Conservation (phyloP, 1,140 invertebrate genomes). For the Trinorchestia longiramus region DNA sequence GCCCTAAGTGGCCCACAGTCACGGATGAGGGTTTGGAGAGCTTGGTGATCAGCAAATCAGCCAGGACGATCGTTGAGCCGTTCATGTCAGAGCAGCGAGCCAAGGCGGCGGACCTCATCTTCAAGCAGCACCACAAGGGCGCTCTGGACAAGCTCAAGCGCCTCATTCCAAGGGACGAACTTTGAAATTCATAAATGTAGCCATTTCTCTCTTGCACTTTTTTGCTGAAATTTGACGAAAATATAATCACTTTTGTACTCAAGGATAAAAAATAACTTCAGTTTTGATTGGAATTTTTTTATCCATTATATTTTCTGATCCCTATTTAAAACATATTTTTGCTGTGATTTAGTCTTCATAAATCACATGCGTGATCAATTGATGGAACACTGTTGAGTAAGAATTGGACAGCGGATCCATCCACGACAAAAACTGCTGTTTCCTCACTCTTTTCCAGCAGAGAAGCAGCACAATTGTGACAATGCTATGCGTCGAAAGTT, state of each 20-base stretch:
- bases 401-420: too few relatives aligned
- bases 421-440: too few relatives aligned
- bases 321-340: background rate
- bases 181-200: background rate
- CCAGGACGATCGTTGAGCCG: background rate
- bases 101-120: background rate
- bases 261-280: background rate
- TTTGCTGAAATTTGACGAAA: background rate
- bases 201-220: background rate
- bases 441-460: too few relatives aligned
- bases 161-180: constrained; percentile 12
- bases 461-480: too few relatives aligned
- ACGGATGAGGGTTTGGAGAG: constrained; percentile 29
- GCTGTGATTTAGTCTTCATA: too few relatives aligned
- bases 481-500: too few relatives aligned
- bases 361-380: too few relatives aligned
- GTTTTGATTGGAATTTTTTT: background rate
- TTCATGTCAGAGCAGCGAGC: constrained; percentile 1
- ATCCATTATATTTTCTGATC: background rate
- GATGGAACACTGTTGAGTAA: too few relatives aligned
- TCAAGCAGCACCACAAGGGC: background rate
- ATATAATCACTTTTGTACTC: background rate
- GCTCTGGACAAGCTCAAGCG: background rate
- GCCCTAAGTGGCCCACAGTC: background rate
- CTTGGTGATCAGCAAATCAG: background rate